These are phyloP conservation scores for Hypotaenidia okinawae DNA, from an alignment of 2,797 vertebrate genomes.

Conservation along the genomic window DNA sequence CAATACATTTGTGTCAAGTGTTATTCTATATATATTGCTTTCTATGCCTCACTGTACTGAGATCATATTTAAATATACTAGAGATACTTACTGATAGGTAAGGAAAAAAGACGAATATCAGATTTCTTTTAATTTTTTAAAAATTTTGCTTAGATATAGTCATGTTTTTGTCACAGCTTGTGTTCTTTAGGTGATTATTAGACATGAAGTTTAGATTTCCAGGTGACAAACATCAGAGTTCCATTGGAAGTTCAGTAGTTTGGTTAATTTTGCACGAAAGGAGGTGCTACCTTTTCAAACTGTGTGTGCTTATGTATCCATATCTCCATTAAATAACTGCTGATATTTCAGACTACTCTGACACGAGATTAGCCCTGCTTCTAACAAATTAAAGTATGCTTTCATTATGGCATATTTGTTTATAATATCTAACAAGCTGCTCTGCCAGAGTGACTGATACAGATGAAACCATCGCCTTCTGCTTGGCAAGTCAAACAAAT, in stretches of 20 bases:
- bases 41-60: background rate
- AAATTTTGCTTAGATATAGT: background rate
- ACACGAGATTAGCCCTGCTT: background rate
- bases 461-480: conserved; percentile 48
- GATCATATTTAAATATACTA: background rate
- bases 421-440: conserved; percentile 46
- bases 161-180: background rate
- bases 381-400: conserved; percentile 42
- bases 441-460: conserved; percentile 3
- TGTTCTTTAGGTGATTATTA: background rate
- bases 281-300: background rate
- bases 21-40: background rate
- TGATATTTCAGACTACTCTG: conserved; percentile 6
- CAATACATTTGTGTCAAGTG: background rate
- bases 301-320: background rate
- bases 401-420: conserved; percentile 61
- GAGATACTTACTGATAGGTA: background rate
- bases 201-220: background rate
- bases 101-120: background rate
- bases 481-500: conserved; percentile 41
- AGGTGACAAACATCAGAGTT: accelerated
- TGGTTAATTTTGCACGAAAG: accelerated
- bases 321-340: background rate
- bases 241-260: background rate
- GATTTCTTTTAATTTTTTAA: background rate